Percentiles rank a stretch among this genome's conserved stretches.
phyloP scores from a whole-genome alignment of 2,113 vertebrate genomes.

The Aleadryas rufinucha region DNA sequence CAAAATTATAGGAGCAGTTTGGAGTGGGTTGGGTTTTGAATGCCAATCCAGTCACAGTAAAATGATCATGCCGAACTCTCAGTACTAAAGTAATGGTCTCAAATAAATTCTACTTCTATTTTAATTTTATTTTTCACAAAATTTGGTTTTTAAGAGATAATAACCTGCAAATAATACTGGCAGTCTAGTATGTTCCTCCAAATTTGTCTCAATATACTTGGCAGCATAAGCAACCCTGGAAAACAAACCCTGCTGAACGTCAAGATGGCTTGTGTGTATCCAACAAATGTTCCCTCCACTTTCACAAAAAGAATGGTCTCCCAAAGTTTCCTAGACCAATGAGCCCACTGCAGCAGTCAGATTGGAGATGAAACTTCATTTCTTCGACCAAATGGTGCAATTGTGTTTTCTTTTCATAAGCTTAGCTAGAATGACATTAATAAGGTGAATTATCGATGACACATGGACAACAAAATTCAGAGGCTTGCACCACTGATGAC shows the following conservation, averaged over 20 bases:
- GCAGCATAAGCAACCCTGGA: background rate
- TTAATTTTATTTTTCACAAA: background rate
- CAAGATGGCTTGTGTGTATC: background rate
- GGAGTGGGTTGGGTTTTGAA: background rate
- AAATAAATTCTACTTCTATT: background rate
- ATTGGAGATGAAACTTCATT: background rate
- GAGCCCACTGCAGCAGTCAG: background rate
- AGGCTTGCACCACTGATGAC: background rate
- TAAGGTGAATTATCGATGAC: background rate
- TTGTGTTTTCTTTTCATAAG: background rate
- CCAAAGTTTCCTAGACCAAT: background rate
- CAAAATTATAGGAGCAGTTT: background rate
- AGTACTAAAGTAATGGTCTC: background rate
- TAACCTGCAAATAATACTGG: background rate
- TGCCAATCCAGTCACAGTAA: background rate
- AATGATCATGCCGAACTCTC: background rate
- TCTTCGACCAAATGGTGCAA: background rate
- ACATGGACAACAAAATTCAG: background rate
- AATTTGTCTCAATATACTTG: background rate
- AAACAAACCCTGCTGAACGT: background rate
- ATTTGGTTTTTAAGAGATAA: background rate
- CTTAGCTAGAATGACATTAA: background rate
- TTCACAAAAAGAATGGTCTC: background rate
- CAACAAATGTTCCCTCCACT: background rate
- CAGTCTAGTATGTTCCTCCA: background rate